A percentile compares a stretch with the other conserved stretches of the same genome.
Conservation (phyloP, 2,113 vertebrate species). For the Uria aalge region DNA sequence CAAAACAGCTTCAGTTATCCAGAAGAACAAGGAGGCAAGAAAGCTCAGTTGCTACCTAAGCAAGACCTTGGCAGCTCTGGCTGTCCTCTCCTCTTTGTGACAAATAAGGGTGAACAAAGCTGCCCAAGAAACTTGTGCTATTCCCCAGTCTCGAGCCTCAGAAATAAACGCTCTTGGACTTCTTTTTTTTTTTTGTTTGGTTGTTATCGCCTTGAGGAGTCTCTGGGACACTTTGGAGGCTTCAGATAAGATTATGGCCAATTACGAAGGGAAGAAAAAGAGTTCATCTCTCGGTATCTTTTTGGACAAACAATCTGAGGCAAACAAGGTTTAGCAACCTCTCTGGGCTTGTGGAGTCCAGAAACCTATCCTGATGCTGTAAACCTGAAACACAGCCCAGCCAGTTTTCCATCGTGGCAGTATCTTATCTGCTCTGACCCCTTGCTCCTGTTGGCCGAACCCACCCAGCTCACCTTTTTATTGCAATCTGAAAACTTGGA, state of each 20-base stretch:
- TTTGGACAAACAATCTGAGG: not conserved
- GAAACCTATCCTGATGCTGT: not conserved
- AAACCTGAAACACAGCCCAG: not conserved
- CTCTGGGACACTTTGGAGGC: not conserved
- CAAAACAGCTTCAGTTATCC: not conserved
- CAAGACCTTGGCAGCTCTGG: not conserved
- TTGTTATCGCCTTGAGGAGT: not conserved
- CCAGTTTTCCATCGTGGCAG: not conserved
- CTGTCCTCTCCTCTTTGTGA: not conserved
- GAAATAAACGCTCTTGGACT: not conserved
- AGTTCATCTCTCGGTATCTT: not conserved
- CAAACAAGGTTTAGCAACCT: constrained; percentile 7
- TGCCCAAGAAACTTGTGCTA: not conserved
- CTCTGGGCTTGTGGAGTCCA: not conserved
- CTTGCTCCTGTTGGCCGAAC: not conserved
- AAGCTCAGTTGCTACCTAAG: not conserved
- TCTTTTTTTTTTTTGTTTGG: not conserved
- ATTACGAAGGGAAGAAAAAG: not conserved
- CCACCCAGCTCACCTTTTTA: not conserved
- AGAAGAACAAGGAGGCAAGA: not conserved
- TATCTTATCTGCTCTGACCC: not conserved
- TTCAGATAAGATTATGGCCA: constrained; percentile 28
- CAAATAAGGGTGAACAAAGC: not conserved
- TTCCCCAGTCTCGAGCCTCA: not conserved
- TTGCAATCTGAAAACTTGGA: not conserved